phyloP scores from a whole-genome alignment of 2,113 vertebrate genomes.

The Pantherophis guttatus region DNA sequence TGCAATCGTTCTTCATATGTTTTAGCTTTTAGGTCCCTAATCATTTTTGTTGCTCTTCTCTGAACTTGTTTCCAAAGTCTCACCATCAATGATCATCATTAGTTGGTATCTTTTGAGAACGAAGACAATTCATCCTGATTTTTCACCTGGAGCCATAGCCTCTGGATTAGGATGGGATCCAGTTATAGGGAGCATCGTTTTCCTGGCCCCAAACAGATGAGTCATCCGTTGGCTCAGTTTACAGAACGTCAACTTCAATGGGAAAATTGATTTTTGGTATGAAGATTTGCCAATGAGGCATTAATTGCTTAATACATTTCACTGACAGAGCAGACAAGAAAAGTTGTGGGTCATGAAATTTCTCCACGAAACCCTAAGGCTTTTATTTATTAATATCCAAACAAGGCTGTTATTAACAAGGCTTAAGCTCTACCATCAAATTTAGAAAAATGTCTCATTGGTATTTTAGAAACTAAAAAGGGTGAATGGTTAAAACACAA shows the following conservation, averaged over 20 bases:
- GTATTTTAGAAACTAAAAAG: background rate
- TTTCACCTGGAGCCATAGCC: background rate
- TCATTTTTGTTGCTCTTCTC: background rate
- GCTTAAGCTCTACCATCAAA: background rate
- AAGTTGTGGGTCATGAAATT: background rate
- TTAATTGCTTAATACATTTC: background rate
- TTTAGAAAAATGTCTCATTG: background rate
- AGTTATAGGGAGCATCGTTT: background rate
- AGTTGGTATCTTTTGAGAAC: background rate
- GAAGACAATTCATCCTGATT: background rate
- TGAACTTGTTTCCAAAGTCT: background rate
- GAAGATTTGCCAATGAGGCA: background rate
- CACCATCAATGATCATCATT: background rate
- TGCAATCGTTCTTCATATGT: background rate
- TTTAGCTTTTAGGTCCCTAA: background rate
- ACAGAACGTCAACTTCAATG: fast-evolving
- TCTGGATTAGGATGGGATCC: background rate
- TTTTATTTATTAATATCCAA: background rate
- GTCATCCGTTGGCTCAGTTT: background rate
- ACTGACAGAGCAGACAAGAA: background rate
- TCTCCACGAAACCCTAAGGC: background rate
- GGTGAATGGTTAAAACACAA: background rate
- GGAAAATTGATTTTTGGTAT: background rate
- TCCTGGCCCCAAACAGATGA: background rate
- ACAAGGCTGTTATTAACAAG: background rate